These are phyloP conservation scores for Neoniphon sammara DNA, from an alignment of 2,797 vertebrate species.

Conservation along the genomic window DNA sequence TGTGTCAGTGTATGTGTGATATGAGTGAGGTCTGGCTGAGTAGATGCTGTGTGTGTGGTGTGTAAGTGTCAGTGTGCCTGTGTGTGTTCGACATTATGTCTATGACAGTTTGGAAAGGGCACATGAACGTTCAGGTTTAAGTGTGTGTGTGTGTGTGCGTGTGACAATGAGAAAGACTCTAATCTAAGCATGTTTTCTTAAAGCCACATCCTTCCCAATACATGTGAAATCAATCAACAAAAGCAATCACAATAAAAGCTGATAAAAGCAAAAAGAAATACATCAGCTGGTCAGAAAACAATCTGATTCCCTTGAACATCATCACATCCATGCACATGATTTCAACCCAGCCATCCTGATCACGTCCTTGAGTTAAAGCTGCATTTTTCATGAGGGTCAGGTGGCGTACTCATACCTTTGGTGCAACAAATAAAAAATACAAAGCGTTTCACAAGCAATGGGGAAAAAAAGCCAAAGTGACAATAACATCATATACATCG, in stretches of 20 bases:
- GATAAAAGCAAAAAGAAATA: background rate
- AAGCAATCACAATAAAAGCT: background rate
- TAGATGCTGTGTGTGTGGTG: too few relatives aligned
- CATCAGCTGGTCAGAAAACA: too few relatives aligned
- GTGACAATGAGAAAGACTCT: background rate
- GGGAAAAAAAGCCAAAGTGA: background rate
- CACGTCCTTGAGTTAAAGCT: background rate
- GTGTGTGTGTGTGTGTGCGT: background rate
- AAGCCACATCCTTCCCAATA: background rate
- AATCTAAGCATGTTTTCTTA: background rate
- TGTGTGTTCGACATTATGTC: too few relatives aligned
- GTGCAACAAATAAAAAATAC: too few relatives aligned
- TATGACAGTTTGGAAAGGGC: too few relatives aligned
- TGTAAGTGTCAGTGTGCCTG: too few relatives aligned
- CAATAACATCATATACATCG: background rate
- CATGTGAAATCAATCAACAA: conserved; percentile 1
- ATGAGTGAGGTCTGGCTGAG: background rate
- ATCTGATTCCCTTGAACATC: too few relatives aligned
- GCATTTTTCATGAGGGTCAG: background rate
- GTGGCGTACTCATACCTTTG: too few relatives aligned
- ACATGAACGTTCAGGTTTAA: too few relatives aligned
- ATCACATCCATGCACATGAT: too few relatives aligned
- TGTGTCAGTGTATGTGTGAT: background rate
- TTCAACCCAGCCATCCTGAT: too few relatives aligned
- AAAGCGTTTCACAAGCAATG: background rate